Conservation (phyloP, 2,113 vertebrate genomes). For the Corythoichthys haematopterus region DNA sequence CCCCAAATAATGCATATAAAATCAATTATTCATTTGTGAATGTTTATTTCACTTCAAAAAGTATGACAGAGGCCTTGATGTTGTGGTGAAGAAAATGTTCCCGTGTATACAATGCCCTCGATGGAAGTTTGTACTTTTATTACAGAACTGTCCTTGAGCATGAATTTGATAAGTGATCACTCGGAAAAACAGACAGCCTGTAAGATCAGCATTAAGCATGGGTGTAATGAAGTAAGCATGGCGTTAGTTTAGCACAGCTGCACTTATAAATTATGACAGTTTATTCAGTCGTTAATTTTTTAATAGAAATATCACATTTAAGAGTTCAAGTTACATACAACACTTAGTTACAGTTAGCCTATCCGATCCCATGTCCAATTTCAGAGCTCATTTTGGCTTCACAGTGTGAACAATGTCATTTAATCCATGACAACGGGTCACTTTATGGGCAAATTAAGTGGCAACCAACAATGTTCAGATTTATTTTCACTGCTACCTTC, state of each 20-base stretch:
- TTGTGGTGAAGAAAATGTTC: slow-evolving; percentile 11
- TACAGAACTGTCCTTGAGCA: slow-evolving; percentile 22
- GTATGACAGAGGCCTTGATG: slow-evolving; percentile 58
- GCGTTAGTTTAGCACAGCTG: neutral
- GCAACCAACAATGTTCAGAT: neutral
- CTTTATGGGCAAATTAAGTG: neutral
- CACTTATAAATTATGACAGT: neutral
- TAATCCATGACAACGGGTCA: neutral
- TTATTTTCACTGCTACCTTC: neutral
- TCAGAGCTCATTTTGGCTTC: neutral
- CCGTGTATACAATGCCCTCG: slow-evolving; percentile 27
- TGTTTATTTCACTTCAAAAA: slow-evolving; percentile 68
- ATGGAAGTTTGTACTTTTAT: slow-evolving; percentile 33
- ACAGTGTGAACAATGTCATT: neutral
- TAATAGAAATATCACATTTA: neutral
- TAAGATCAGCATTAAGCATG: neutral
- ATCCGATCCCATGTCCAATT: neutral
- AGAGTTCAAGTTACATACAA: neutral
- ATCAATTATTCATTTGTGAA: slow-evolving; percentile 71
- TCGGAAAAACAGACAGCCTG: slow-evolving; percentile 9
- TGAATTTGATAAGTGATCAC: slow-evolving; percentile 22
- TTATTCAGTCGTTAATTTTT: neutral
- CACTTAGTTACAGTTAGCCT: neutral
- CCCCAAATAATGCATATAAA: slow-evolving; percentile 62
- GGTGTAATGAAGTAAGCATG: neutral